phyloP scores from a whole-genome alignment of 2,797 vertebrate species.

The Menidia menidia region DNA sequence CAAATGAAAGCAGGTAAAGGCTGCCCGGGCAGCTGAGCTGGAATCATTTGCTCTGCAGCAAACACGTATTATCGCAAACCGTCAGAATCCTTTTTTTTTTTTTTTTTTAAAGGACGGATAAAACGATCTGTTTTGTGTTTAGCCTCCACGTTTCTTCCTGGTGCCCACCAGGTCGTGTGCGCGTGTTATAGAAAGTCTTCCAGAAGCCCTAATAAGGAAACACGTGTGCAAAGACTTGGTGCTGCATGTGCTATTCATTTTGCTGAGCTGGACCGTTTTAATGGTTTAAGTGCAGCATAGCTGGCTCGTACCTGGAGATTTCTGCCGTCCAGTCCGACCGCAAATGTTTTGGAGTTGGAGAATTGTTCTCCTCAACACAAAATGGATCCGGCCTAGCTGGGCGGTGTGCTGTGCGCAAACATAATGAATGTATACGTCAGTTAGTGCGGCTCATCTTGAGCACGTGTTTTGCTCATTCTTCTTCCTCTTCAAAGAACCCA shows the following conservation, averaged over 20 bases:
- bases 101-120: constrained; percentile 17
- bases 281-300: constrained; percentile 59
- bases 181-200: constrained; percentile 53
- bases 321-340: constrained; percentile 38
- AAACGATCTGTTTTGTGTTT: constrained; percentile 21
- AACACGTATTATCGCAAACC: not conserved
- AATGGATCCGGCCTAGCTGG: constrained; percentile 10
- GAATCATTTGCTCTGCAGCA: not conserved
- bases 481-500: constrained; percentile 42
- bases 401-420: constrained; percentile 18
- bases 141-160: constrained; percentile 41
- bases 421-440: constrained; percentile 39
- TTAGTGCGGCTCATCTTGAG: constrained; percentile 46
- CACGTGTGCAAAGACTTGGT: constrained; percentile 70
- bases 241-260: constrained; percentile 79
- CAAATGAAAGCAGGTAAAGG: constrained; percentile 70
- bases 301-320: constrained; percentile 60
- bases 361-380: constrained; percentile 22
- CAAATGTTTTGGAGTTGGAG: constrained; percentile 61
- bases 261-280: constrained; percentile 73
- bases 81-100: not conserved
- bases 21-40: constrained; percentile 7
- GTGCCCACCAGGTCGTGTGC: constrained; percentile 43
- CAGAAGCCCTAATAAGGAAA: constrained; percentile 75
- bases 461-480: constrained; percentile 24